Conservation (phyloP, 2,888 invertebrate genomes). For the Spisula solida region DNA sequence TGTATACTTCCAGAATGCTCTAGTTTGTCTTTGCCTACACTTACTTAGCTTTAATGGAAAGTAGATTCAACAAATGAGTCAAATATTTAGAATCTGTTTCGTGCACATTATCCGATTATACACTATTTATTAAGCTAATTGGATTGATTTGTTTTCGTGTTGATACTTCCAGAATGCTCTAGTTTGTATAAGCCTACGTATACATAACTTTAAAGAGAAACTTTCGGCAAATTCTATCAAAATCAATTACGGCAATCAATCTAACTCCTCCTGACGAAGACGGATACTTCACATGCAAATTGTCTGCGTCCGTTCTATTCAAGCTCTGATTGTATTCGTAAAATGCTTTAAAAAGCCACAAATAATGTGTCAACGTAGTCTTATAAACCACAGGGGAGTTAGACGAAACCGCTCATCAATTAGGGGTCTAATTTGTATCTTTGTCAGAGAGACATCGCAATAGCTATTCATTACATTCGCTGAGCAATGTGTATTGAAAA, state of each 20-base stretch:
- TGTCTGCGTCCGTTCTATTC: slow-evolving; percentile 31
- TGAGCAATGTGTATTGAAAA: slow-evolving; percentile 32
- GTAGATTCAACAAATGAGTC: too few species aligned
- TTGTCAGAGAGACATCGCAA: slow-evolving; percentile 27
- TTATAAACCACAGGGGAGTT: slow-evolving; percentile 27
- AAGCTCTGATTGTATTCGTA: slow-evolving; percentile 27
- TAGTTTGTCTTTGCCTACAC: too few species aligned
- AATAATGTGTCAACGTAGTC: slow-evolving; percentile 50
- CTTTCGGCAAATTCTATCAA: slow-evolving; percentile 18
- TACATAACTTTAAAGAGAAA: background rate
- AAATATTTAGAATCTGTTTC: too few species aligned
- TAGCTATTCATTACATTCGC: slow-evolving; percentile 42
- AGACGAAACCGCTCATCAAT: slow-evolving; percentile 40
- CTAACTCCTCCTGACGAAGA: slow-evolving; percentile 32
- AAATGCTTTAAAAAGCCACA: slow-evolving; percentile 25
- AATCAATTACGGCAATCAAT: slow-evolving; percentile 23
- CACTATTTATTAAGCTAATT: background rate
- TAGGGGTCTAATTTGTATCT: slow-evolving; percentile 40
- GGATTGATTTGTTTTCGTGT: background rate
- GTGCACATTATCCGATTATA: too few species aligned
- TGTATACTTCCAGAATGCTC: too few species aligned
- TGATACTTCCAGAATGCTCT: background rate
- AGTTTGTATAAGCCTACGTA: background rate
- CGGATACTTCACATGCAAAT: slow-evolving; percentile 43
- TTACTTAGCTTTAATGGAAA: too few species aligned